A percentile compares a stretch with the other conserved stretches of the same genome.
Conservation (phyloP, 2,797 vertebrate species). For the Notamacropus eugenii region DNA sequence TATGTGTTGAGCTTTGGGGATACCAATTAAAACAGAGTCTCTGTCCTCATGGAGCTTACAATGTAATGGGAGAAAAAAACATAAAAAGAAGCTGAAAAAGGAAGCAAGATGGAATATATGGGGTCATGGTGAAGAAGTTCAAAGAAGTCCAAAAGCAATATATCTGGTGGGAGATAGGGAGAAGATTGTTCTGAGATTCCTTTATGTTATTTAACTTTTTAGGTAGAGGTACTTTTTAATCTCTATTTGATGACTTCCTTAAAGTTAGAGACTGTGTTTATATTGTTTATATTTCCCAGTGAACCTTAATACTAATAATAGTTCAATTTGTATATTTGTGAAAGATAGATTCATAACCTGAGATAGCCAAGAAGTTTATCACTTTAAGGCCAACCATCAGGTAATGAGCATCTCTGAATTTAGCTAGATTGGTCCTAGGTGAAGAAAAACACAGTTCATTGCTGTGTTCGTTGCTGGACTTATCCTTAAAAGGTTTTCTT, state of each 20-base stretch:
- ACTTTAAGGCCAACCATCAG: too few relatives aligned
- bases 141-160: neutral
- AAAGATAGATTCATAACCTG: neutral
- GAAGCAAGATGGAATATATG: neutral
- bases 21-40: too few relatives aligned
- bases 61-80: too few relatives aligned
- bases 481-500: neutral
- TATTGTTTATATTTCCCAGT: neutral
- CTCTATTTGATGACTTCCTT: neutral
- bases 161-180: neutral
- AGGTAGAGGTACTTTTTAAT: neutral
- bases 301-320: neutral
- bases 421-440: too few relatives aligned
- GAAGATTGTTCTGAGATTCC: neutral
- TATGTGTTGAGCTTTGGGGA: too few relatives aligned
- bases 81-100: neutral
- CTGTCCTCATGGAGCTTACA: too few relatives aligned
- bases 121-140: neutral
- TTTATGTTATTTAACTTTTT: neutral
- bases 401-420: too few relatives aligned
- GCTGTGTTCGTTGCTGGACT: neutral
- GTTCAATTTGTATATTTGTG: neutral
- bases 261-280: neutral
- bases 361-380: too few relatives aligned
- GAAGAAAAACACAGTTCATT: neutral